Percentiles rank a stretch among this genome's conserved stretches.
phyloP scores from a whole-genome alignment of 1,140 invertebrate species.

The Aphaenogaster rudis region DNA sequence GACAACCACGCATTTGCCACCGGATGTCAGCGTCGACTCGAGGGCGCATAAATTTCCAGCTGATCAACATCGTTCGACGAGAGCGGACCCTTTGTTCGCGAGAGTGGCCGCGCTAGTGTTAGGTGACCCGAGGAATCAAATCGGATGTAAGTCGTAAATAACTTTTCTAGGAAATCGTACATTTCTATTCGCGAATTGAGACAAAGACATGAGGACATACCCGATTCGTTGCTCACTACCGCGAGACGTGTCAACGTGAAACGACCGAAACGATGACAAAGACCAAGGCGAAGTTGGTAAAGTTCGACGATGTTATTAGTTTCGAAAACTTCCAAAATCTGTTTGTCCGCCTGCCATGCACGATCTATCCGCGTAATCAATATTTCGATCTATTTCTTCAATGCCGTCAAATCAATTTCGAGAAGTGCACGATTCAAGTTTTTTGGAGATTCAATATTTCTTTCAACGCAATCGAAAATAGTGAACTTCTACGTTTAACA shows the following conservation, averaged over 20 bases:
- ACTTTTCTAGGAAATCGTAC: constrained; percentile 14
- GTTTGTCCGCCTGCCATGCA: not conserved
- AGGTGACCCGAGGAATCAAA: not conserved
- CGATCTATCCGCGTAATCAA: not conserved
- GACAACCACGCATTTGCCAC: constrained; percentile 33
- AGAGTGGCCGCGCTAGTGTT: not conserved
- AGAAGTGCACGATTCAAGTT: not conserved
- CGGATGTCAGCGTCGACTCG: constrained; percentile 44
- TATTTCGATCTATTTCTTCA: not conserved
- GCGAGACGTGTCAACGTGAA: not conserved
- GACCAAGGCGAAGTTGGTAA: not conserved
- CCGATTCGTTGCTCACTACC: not conserved
- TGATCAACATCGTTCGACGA: constrained; percentile 67
- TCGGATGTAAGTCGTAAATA: constrained; percentile 10
- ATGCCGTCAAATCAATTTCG: not conserved
- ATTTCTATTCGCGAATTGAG: constrained; percentile 4
- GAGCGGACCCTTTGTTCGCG: constrained; percentile 9
- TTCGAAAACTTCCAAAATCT: constrained; percentile 21
- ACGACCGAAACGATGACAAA: not conserved
- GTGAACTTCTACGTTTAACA: not conserved
- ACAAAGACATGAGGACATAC: not conserved
- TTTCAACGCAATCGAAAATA: not conserved
- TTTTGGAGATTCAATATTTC: not conserved
- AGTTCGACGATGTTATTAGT: constrained; percentile 18
- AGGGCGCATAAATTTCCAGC: constrained; percentile 75